A percentile compares a stretch with the other conserved stretches of the same genome.
Evolutionary conservation across 2,888 invertebrate species (phyloP).

Genomic region (Morpho helenor): DNA sequence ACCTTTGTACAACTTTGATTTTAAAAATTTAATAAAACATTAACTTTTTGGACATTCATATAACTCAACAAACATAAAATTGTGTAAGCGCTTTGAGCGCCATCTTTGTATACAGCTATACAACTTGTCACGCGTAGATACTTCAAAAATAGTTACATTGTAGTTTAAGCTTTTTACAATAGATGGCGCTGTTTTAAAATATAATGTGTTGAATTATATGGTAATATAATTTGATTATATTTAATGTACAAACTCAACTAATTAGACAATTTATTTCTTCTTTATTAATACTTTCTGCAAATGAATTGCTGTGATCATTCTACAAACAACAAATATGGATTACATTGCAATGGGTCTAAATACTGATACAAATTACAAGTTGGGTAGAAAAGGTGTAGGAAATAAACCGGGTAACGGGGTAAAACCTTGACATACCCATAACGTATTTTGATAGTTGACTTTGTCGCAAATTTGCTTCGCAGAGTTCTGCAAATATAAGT

Average conservation of each 20-base stretch:
- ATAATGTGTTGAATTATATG: background rate
- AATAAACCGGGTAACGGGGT: slow-evolving; percentile 2
- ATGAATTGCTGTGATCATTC: too few species aligned
- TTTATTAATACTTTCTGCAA: too few species aligned
- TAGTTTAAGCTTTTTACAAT: slow-evolving; percentile 13
- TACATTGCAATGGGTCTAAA: background rate
- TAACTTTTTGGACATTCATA: too few species aligned
- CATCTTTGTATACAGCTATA: background rate
- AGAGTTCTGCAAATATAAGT: slow-evolving; percentile 53
- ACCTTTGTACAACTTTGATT: too few species aligned
- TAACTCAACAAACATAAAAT: background rate
- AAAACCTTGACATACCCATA: slow-evolving; percentile 52
- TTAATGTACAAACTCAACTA: too few species aligned
- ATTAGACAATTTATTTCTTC: too few species aligned
- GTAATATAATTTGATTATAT: too few species aligned
- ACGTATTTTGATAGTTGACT: slow-evolving; percentile 55
- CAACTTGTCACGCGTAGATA: background rate
- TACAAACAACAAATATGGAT: background rate
- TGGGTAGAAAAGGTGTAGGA: background rate
- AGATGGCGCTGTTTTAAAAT: slow-evolving; percentile 34
- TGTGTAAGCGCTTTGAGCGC: background rate
- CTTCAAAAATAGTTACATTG: background rate
- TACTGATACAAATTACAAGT: background rate
- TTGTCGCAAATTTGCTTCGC: slow-evolving; percentile 49
- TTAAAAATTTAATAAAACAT: too few species aligned